Percentiles rank a stretch among this genome's conserved stretches.
Evolutionary conservation across 1,140 invertebrate species (phyloP).

Genomic region (Melanaphis sacchari): DNA sequence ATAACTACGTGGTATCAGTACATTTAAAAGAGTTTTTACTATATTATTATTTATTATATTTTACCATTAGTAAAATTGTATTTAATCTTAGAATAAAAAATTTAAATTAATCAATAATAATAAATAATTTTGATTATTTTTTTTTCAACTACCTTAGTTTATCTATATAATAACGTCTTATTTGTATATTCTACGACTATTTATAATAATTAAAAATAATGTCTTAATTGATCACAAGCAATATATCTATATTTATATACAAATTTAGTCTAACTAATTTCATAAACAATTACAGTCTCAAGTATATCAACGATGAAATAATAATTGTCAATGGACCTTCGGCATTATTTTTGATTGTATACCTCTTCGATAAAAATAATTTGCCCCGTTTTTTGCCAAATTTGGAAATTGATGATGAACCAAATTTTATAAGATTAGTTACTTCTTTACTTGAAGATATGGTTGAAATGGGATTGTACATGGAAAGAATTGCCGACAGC

Average conservation of each 20-base stretch:
- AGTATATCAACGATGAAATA: slow-evolving; percentile 23
- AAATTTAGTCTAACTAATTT: not conserved
- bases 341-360: not conserved
- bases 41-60: no score
- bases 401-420: slow-evolving; percentile 8
- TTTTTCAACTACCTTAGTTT: no score
- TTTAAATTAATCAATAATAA: no score
- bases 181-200: no score
- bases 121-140: no score
- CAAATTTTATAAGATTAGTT: not conserved
- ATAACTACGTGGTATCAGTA: no score
- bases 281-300: slow-evolving; percentile 19
- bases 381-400: not conserved
- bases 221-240: not conserved
- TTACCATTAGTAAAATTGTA: no score
- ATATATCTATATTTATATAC: not conserved
- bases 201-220: not conserved
- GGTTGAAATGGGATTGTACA: not conserved
- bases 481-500: not conserved
- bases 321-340: not conserved
- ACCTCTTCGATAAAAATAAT: not conserved
- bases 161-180: no score
- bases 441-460: slow-evolving; percentile 31
- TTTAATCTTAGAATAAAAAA: no score
- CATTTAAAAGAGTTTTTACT: no score